Conservation (phyloP, 2,797 vertebrate species). For the Eulemur mongoz region DNA sequence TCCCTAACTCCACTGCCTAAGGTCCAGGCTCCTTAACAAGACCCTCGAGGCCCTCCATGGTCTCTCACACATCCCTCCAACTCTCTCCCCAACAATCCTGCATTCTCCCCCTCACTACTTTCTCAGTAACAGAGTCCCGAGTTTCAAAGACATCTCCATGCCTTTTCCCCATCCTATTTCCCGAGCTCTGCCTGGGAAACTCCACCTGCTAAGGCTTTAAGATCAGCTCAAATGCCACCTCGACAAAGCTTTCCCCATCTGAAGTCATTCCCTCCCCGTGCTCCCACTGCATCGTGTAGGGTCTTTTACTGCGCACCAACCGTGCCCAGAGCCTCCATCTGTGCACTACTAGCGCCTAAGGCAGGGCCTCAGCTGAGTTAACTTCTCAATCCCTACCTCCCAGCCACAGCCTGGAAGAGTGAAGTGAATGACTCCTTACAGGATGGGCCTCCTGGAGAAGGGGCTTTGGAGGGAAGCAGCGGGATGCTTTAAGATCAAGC, state of each 20-base stretch:
- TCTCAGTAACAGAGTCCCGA: background rate
- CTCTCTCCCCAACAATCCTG: background rate
- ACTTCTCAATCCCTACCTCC: background rate
- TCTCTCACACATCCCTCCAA: background rate
- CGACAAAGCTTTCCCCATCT: background rate
- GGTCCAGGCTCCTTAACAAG: background rate
- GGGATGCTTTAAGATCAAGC: background rate
- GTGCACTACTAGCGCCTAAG: background rate
- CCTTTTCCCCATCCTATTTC: background rate
- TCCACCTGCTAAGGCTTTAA: background rate
- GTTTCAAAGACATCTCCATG: background rate
- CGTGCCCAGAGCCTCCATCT: background rate
- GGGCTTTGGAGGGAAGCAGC: background rate
- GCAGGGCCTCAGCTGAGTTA: background rate
- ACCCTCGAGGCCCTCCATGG: background rate
- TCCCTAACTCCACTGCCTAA: background rate
- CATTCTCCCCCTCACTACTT: background rate
- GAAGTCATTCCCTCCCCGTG: too few species aligned
- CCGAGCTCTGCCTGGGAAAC: background rate
- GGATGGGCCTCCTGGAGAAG: background rate
- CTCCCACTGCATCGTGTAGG: background rate
- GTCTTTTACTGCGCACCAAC: background rate
- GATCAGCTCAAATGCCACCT: background rate
- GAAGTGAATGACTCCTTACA: background rate
- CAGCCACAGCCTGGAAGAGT: background rate